Evolutionary conservation across 53 echinoderm and acorn worm genomes (phyloP), one percentile per base, ranked within the genome.

Genomic region (Luidia sarsii): DNA sequence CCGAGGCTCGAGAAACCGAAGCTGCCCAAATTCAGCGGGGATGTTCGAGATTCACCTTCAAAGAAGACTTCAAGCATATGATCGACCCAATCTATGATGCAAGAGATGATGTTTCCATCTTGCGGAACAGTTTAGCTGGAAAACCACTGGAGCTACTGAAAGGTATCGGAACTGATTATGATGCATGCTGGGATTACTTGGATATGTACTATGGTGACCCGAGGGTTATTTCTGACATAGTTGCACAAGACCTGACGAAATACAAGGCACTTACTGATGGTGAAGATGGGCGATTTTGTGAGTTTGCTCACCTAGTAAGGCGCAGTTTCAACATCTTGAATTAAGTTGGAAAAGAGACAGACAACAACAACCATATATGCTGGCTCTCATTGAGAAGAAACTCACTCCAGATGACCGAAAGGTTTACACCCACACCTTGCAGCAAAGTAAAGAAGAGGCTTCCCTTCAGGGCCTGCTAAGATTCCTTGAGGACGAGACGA

Each of bases 231-330:
- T 49, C 90, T 3, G 90, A 90, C 57, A 83, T 74, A 29, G 68
- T 90, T 27, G 77, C 68, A 22, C 57, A 90, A 21, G 90, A 90
- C 22, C 41, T 86, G 13, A 65, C 53, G 31, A 82, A 64, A 13
- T 89, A 80, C 70, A 72, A 54, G 33, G 74, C 82, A 7, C 39
- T 87, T 25, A 73, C 50, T 13, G 83, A 90, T 1, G 63, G 41
- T 16, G 91, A 90, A 52, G 91, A 87, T 60, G 59, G 45, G n/a
- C 22, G 83, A 33, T 87, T 90, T 32, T 90, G 91, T 81, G 87
- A 87, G 32, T 32, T 92, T 4, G 88, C 84, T 0, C 79, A 92
- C 46, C 60, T 92, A 2, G 38, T 87, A 7, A 65, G 68, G 24
- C 38, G 87, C 19, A 91, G 91, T 33, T 85, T 64, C 62, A 87